These are phyloP conservation scores for Melanostoma scalare DNA, from an alignment of 2,888 invertebrate species.

Conservation along the genomic window DNA sequence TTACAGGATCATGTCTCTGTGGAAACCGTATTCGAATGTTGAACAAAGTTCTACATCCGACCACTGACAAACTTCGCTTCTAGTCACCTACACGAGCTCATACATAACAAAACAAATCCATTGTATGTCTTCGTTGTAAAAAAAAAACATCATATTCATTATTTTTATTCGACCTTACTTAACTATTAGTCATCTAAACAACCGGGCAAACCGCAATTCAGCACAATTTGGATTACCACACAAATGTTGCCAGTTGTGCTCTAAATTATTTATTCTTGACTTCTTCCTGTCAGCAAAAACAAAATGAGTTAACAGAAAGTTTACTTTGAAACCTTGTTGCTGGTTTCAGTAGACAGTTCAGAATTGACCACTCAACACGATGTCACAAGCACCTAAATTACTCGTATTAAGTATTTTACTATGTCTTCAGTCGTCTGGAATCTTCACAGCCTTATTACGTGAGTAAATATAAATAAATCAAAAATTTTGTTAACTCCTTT, in stretches of 20 bases:
- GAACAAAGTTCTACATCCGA: too few relatives aligned
- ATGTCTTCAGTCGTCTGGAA: conserved; percentile 2
- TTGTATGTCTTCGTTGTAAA: too few relatives aligned
- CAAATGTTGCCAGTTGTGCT: conserved; percentile 34
- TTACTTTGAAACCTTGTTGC: conserved; percentile 15
- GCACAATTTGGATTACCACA: conserved; percentile 11
- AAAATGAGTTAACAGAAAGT: conserved; percentile 17
- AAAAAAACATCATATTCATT: neutral
- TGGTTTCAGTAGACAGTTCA: conserved; percentile 20
- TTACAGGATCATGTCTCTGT: too few relatives aligned
- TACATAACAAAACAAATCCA: too few relatives aligned
- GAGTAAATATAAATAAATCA: conserved; percentile 13
- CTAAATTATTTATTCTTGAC: conserved; percentile 10
- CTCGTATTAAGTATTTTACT: conserved; percentile 29
- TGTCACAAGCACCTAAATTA: conserved; percentile 16
- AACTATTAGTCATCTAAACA: neutral
- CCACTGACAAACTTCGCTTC: too few relatives aligned
- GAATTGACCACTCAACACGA: conserved; percentile 29
- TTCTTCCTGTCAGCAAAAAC: conserved; percentile 46
- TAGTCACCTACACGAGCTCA: too few relatives aligned
- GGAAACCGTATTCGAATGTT: too few relatives aligned
- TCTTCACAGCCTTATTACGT: conserved; percentile 44
- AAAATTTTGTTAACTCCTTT: neutral
- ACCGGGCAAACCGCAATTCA: conserved; percentile 15
- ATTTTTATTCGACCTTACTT: neutral